Conservation (phyloP, 2,797 vertebrate genomes). For the Mycteria americana region DNA sequence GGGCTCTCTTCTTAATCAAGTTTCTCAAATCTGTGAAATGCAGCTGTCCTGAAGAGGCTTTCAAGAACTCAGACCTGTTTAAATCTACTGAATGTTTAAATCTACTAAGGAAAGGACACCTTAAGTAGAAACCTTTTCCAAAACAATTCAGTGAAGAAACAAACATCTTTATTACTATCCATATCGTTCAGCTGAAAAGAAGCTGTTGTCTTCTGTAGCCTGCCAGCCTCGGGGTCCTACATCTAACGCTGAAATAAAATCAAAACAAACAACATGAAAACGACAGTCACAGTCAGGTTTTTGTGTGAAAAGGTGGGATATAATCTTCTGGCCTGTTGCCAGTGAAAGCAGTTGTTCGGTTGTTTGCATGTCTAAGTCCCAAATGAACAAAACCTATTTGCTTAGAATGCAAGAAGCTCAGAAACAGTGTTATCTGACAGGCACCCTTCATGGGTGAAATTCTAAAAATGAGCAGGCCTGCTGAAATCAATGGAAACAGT, state of each 20-base stretch:
- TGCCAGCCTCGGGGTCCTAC: neutral
- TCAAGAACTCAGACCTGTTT: neutral
- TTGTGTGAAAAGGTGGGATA: conserved; percentile 26
- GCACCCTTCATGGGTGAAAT: neutral
- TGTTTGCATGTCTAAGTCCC: neutral
- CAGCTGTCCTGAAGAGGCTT: neutral
- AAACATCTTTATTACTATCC: neutral
- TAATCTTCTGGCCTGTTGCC: neutral
- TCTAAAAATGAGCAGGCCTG: neutral
- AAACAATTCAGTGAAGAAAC: neutral
- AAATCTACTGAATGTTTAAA: neutral
- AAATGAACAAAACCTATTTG: neutral
- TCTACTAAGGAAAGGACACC: neutral
- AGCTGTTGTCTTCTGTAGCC: neutral
- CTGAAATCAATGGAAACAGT: neutral
- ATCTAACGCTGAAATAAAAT: neutral
- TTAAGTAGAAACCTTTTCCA: neutral
- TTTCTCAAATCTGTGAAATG: neutral
- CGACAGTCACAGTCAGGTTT: neutral
- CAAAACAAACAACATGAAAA: neutral
- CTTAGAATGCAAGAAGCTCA: neutral
- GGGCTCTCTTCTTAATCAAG: neutral
- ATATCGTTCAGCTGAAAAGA: neutral
- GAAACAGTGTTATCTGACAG: neutral
- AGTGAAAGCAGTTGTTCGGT: neutral